Conservation (phyloP, 92 coral and sea anemone species). For the Phenganax subtilis region DNA sequence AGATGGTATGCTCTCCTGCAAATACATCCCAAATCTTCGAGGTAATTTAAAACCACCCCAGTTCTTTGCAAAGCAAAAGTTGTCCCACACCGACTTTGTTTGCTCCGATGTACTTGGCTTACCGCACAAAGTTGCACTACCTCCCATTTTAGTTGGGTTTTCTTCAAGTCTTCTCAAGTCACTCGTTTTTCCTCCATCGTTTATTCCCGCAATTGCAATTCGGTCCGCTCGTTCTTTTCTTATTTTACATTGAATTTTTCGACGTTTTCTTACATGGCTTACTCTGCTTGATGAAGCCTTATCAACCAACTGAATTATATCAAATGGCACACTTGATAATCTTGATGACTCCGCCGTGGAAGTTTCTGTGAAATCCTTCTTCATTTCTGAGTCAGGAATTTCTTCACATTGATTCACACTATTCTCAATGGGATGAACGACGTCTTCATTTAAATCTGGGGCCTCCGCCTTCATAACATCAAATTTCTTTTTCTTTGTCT, state of each 20-base stretch:
- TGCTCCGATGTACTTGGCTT: background rate
- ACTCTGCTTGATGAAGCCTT: background rate
- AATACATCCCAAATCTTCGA: conserved; percentile 24
- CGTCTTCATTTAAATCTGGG: background rate
- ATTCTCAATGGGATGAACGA: background rate
- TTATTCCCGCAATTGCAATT: background rate
- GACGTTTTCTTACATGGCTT: conserved; percentile 5
- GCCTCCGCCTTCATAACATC: background rate
- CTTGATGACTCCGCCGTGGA: background rate
- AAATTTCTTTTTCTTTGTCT: background rate
- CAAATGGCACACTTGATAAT: background rate
- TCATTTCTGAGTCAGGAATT: background rate
- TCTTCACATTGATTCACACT: background rate
- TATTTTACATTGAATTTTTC: background rate
- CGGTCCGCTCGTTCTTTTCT: background rate
- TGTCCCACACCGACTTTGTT: conserved; percentile 8
- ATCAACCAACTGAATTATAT: background rate
- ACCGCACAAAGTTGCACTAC: background rate
- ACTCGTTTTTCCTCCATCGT: background rate
- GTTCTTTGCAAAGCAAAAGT: conserved; percentile 20
- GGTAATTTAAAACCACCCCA: conserved; percentile 30
- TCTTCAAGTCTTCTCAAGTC: background rate
- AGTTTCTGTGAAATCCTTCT: background rate
- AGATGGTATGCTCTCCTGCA: conserved; percentile 25
- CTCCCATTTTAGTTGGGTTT: background rate